Evolutionary conservation across 2,888 invertebrate genomes (phyloP).

Genomic region (Leucophenga montana): DNA sequence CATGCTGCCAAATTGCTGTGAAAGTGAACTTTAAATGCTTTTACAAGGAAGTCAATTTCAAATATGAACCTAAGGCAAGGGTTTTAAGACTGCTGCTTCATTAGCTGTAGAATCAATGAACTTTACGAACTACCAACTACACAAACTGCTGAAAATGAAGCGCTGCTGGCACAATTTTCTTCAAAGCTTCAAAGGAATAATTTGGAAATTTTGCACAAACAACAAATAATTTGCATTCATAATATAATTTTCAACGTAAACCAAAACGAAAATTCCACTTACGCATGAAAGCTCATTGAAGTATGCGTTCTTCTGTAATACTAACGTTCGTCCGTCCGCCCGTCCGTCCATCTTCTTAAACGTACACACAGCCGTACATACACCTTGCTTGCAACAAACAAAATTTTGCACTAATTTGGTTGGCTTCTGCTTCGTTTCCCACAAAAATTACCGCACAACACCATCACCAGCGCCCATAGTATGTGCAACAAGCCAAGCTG

Average conservation of each 20-base stretch:
- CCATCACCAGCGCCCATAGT: background rate
- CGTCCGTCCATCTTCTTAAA: background rate
- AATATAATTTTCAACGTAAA: background rate
- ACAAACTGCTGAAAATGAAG: no score
- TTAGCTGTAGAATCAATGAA: no score
- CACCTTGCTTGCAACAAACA: background rate
- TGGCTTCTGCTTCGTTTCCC: conserved; percentile 22
- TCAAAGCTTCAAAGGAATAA: conserved; percentile 2
- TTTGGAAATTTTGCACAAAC: background rate
- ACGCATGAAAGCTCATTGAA: background rate
- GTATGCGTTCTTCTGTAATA: background rate
- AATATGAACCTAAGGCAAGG: no score
- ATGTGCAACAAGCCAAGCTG: background rate
- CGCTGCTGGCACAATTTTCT: background rate
- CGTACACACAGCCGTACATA: background rate
- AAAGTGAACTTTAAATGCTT: no score
- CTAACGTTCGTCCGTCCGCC: no score
- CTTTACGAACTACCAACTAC: no score
- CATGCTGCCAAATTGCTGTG: no score
- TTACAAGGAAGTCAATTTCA: no score
- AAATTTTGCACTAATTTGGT: conserved; percentile 31
- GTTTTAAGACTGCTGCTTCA: no score
- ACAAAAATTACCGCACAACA: background rate
- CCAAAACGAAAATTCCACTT: no score
- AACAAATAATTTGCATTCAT: conserved; percentile 26